Conservation (phyloP, 2,113 vertebrate genomes). For the Pteronura brasiliensis region DNA sequence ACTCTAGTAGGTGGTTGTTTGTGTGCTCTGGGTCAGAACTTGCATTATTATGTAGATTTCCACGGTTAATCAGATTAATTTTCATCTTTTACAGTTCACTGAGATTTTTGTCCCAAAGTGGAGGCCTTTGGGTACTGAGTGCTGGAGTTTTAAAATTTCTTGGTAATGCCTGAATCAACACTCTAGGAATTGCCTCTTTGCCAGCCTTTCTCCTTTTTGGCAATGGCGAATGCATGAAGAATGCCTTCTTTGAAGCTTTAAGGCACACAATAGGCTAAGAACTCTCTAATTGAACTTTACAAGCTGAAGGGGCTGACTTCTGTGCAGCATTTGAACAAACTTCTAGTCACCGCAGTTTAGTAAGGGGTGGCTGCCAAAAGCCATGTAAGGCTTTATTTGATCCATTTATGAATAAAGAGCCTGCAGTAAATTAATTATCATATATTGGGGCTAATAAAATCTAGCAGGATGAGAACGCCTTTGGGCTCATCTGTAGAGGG, state of each 20-base stretch:
- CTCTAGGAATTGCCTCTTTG: constrained; percentile 76
- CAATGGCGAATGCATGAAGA: constrained; percentile 79
- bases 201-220: constrained; percentile 76
- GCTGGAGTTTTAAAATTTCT: constrained; percentile 33
- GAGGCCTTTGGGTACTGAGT: not conserved
- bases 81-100: not conserved
- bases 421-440: constrained; percentile 76
- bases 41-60: not conserved
- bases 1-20: not conserved
- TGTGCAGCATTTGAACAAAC: constrained; percentile 79
- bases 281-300: constrained; percentile 77
- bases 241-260: constrained; percentile 81
- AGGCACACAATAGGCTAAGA: constrained; percentile 76
- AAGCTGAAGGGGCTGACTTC: constrained; percentile 75
- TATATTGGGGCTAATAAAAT: constrained; percentile 74
- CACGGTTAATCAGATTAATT: not conserved
- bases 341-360: constrained; percentile 70
- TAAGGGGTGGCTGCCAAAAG: constrained; percentile 69
- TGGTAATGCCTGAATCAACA: constrained; percentile 69
- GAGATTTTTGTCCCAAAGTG: not conserved
- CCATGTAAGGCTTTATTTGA: constrained; percentile 73
- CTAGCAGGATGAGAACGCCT: constrained; percentile 63
- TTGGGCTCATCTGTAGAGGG: constrained; percentile 51
- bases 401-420: constrained; percentile 79
- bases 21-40: not conserved